Evolutionary conservation across 2,888 invertebrate species (phyloP).

Genomic region (Phyto melanocephala): DNA sequence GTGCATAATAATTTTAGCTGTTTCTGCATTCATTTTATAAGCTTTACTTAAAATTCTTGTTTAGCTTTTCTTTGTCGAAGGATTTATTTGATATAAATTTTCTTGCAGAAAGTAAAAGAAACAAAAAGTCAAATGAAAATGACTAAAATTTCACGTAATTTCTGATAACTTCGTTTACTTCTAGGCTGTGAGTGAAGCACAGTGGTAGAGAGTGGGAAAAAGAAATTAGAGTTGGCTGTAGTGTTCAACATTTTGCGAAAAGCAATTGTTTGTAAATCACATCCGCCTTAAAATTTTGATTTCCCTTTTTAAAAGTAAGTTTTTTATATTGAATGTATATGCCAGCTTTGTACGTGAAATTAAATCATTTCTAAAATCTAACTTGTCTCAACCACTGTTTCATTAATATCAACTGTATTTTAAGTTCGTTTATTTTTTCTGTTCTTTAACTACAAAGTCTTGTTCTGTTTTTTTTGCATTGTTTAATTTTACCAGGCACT

Average conservation of each 20-base stretch:
- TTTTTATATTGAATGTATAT: no score
- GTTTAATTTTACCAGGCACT: not conserved
- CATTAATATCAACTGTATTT: not conserved
- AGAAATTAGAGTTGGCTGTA: not conserved
- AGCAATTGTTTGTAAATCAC: no score
- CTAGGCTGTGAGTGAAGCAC: not conserved
- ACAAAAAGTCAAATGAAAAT: not conserved
- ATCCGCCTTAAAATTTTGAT: no score
- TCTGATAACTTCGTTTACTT: conserved; percentile 48
- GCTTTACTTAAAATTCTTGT: conserved; percentile 53
- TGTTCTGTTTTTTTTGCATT: conserved; percentile 1
- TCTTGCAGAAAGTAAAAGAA: conserved; percentile 15
- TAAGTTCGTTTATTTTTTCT: not conserved
- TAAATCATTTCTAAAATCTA: not conserved
- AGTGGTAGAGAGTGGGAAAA: not conserved
- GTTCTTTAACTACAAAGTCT: not conserved
- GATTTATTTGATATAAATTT: conserved; percentile 57
- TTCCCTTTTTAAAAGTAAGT: no score
- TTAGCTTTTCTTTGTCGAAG: conserved; percentile 36
- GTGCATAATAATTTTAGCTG: not conserved
- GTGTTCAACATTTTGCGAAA: no score
- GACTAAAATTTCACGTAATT: conserved; percentile 30
- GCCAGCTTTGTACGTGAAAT: no score
- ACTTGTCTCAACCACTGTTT: not conserved
- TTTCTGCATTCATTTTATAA: conserved; percentile 33